Conservation (phyloP, 2,113 vertebrate genomes). For the Cynocephalus volans region DNA sequence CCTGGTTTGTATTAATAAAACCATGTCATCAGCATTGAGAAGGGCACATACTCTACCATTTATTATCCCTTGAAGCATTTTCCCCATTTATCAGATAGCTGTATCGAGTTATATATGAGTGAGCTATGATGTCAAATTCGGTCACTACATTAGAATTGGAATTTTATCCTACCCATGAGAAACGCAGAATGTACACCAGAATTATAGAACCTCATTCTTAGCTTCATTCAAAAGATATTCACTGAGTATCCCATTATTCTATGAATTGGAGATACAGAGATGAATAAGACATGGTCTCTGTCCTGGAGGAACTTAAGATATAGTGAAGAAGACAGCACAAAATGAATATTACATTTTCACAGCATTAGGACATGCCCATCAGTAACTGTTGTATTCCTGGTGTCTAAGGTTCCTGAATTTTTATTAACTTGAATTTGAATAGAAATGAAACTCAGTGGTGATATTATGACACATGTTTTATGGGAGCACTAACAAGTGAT, state of each 20-base stretch:
- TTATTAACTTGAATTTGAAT: conserved; percentile 6
- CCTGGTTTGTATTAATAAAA: conserved; percentile 73
- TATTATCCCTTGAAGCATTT: not conserved
- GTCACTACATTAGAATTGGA: conserved; percentile 41
- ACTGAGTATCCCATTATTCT: not conserved
- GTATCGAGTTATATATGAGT: not conserved
- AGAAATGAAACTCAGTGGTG: conserved; percentile 21
- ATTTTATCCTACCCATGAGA: conserved; percentile 10
- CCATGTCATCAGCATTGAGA: conserved; percentile 49
- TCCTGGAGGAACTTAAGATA: not conserved
- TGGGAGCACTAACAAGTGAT: not conserved
- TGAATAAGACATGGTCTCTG: not conserved
- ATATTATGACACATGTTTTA: not conserved
- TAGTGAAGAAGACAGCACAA: not conserved
- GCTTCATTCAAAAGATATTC: not conserved
- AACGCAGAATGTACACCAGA: not conserved
- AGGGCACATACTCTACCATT: not conserved
- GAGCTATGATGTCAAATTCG: not conserved
- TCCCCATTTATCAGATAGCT: not conserved
- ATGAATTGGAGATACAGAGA: not conserved
- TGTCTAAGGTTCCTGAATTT: not conserved
- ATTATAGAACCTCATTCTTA: not conserved
- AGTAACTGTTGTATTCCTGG: not conserved
- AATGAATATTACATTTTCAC: not conserved
- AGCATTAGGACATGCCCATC: too few relatives aligned